Percentiles rank a stretch among this genome's conserved stretches.
Evolutionary conservation across 2,797 vertebrate species (phyloP).

Genomic region (Sebastolobus altivelis): DNA sequence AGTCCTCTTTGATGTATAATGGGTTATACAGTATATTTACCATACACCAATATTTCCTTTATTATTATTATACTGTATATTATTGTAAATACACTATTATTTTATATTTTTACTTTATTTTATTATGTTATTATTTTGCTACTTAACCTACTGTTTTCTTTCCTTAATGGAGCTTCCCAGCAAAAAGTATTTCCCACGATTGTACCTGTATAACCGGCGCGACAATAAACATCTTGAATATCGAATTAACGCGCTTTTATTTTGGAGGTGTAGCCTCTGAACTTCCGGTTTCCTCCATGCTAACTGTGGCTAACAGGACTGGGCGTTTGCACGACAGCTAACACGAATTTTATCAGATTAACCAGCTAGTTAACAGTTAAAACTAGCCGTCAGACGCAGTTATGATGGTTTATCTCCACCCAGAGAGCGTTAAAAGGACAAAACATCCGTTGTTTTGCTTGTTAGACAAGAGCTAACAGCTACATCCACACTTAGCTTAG

Average conservation of each 20-base stretch:
- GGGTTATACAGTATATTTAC: too few relatives aligned
- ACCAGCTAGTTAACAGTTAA: neutral
- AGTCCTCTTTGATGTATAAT: too few relatives aligned
- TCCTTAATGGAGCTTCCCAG: too few relatives aligned
- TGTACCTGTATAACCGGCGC: too few relatives aligned
- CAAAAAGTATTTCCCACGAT: too few relatives aligned
- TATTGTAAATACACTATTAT: too few relatives aligned
- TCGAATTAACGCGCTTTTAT: slow-evolving; percentile 25
- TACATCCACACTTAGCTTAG: neutral
- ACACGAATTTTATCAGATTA: neutral
- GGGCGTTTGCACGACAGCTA: slow-evolving; percentile 46
- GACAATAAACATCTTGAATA: too few relatives aligned
- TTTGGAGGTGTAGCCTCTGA: neutral
- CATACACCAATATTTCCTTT: too few relatives aligned
- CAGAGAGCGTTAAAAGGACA: fast-evolving
- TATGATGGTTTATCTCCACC: fast-evolving
- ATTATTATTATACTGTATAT: too few relatives aligned
- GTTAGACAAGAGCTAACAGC: neutral
- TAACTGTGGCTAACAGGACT: neutral
- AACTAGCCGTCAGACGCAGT: neutral
- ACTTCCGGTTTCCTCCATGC: neutral
- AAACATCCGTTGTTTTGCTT: neutral
- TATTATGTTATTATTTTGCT: too few relatives aligned
- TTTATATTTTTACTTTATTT: too few relatives aligned
- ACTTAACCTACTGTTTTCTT: too few relatives aligned